phyloP scores from a whole-genome alignment of 2,888 invertebrate genomes.

The Disparrhopalites patrizii region DNA sequence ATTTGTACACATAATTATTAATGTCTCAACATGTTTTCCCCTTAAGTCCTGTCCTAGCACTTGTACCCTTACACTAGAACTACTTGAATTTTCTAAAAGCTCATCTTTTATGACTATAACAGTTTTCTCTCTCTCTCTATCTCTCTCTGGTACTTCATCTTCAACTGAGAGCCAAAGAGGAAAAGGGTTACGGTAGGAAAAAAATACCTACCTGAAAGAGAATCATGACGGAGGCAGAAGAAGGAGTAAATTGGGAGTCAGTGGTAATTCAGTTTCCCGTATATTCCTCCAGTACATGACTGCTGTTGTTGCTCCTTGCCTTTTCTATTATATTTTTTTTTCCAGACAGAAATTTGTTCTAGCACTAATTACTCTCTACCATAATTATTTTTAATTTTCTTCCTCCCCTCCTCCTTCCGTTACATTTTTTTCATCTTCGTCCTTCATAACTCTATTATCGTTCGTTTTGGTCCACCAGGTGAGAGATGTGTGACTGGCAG shows the following conservation, averaged over 20 bases:
- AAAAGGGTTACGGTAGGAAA: constrained; percentile 11
- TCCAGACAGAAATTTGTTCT: constrained; percentile 17
- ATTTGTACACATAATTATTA: neutral
- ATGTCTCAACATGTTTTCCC: neutral
- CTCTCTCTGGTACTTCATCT: neutral
- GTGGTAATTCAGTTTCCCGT: constrained; percentile 1
- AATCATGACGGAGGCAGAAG: neutral
- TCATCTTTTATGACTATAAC: neutral
- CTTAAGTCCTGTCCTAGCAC: neutral
- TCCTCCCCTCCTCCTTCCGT: neutral
- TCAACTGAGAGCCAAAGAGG: neutral
- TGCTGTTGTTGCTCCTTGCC: too few species aligned
- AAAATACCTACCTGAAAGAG: constrained; percentile 8
- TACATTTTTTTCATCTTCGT: too few species aligned
- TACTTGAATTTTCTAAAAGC: neutral
- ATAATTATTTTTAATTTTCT: constrained; percentile 30
- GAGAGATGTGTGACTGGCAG: constrained; percentile 1
- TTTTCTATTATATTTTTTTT: neutral
- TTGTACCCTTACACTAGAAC: neutral
- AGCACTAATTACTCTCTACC: constrained; percentile 25
- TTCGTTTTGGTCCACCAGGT: neutral
- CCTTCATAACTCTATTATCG: neutral
- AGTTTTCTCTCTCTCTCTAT: neutral
- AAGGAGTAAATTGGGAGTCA: constrained; percentile 1
- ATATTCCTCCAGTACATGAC: too few species aligned